Base-by-base conservation (phyloP, 2,888 invertebrate genomes). In the Coremacera marginata region DNA sequence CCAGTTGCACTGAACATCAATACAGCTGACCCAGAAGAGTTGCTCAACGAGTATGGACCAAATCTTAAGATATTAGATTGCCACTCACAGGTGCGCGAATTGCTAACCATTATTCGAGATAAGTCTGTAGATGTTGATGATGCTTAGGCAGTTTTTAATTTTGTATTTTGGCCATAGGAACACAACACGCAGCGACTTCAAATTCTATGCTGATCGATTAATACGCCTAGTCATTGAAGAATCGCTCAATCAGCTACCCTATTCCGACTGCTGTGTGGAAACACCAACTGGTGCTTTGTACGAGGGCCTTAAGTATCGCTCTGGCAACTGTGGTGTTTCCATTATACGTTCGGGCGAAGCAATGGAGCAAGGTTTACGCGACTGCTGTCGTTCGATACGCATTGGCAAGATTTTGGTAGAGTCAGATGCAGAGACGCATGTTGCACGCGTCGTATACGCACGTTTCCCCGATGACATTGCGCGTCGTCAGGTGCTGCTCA, bases 331-430 rank as follows among this genome's bases (percentile, higher is more conserved):
- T 89, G 99, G 99, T 3, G 98, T 99, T 8, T 98, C 98, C 78
- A 98, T 99, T 85, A 98, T 99, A 63, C 92, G 96, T 76, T 95
- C 95, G 37, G 96, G 96, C 51, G 98, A 98, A 87, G 97, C 97
- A n/a, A 98, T 98, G 98, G 98, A 98, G 88, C 95, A 95, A 90
- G 96, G 96, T 5, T 90, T 97, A 63, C 91, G 99, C 55, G 99
- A 99, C 88, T 99, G 99, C 89, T 99, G 99, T 89, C 93, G 99
- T 4, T 98, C 98, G 8, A 99, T 99, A 85, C 92, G 99, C 77
- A 99, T 99, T 82, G 99, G 99, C 44, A 99, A 99, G 91, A 99
- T 99, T 86, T 91, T 99, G 62, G 96, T 99, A 0, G 98, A 98
- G 89, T 97, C 97, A 80, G 98, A 98, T 91, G 94, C 95, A 11